Evolutionary conservation across 2,888 invertebrate species (phyloP).

Genomic region (Napeogenes sylphis): DNA sequence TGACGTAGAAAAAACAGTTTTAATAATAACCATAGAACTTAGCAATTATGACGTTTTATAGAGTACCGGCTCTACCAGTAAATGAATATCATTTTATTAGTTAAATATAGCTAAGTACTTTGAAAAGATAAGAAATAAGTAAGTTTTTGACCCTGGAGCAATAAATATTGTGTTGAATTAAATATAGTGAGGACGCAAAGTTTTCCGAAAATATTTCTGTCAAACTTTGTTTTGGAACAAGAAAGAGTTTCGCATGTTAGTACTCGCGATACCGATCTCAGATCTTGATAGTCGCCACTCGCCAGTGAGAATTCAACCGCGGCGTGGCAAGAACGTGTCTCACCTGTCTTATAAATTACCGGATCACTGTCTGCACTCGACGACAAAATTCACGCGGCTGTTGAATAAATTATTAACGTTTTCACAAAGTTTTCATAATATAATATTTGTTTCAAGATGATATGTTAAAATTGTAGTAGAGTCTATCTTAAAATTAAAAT

Average conservation of each 20-base stretch:
- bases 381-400: conserved; percentile 36
- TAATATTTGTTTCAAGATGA: conserved; percentile 15
- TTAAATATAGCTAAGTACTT: no score
- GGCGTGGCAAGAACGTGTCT: conserved; percentile 47
- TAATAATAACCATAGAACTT: no score
- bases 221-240: conserved; percentile 29
- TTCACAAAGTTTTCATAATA: conserved; percentile 11
- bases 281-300: conserved; percentile 13
- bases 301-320: conserved; percentile 55
- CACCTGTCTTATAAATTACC: conserved; percentile 22
- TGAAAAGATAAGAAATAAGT: not conserved
- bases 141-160: not conserved
- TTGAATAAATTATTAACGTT: conserved; percentile 30
- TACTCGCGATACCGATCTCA: conserved; percentile 24
- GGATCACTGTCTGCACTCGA: conserved; percentile 42
- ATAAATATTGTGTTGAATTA: conserved; percentile 23
- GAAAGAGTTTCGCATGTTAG: conserved; percentile 30
- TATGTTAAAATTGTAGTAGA: not conserved
- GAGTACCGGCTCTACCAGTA: no score
- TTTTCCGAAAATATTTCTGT: conserved; percentile 23
- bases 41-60: no score
- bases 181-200: conserved; percentile 18
- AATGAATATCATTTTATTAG: no score
- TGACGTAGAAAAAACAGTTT: no score
- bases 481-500: not conserved